Percentiles rank a stretch among this genome's conserved stretches.
Conservation (phyloP, 2,113 vertebrate genomes). For the Aix galericulata region DNA sequence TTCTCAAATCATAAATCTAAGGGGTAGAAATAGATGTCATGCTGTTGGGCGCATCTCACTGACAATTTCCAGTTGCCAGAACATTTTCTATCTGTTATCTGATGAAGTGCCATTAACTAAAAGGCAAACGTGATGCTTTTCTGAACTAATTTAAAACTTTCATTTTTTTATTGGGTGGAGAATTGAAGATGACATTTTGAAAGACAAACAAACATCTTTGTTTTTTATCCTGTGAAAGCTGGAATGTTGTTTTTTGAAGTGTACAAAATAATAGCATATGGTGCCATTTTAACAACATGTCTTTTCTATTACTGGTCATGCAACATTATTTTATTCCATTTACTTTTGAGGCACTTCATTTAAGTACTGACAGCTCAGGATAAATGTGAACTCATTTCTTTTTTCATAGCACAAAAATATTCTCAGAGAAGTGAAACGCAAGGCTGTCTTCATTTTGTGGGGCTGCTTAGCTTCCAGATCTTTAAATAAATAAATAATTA, state of each 20-base stretch:
- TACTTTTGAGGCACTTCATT: neutral
- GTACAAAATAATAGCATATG: neutral
- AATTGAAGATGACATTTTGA: neutral
- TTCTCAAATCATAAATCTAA: neutral
- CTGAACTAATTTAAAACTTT: neutral
- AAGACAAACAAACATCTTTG: neutral
- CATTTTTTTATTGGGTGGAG: neutral
- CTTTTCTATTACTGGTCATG: neutral
- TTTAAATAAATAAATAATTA: neutral
- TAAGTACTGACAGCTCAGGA: neutral
- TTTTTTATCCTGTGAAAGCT: neutral
- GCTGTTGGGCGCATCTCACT: neutral
- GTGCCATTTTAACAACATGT: neutral
- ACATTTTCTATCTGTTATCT: neutral
- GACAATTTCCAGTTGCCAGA: neutral
- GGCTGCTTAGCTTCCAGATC: neutral
- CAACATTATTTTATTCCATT: neutral
- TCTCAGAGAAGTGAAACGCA: neutral
- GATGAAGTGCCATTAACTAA: neutral
- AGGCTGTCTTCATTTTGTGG: neutral
- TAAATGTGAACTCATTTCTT: neutral
- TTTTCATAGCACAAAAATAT: neutral
- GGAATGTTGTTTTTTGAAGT: neutral
- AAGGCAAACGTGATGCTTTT: neutral
- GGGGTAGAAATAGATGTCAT: neutral